A percentile compares a stretch with the other conserved stretches of the same genome.
These are phyloP conservation scores for Trachymyrmex cornetzi DNA, from an alignment of 1,140 invertebrate species.

Conservation along the genomic window DNA sequence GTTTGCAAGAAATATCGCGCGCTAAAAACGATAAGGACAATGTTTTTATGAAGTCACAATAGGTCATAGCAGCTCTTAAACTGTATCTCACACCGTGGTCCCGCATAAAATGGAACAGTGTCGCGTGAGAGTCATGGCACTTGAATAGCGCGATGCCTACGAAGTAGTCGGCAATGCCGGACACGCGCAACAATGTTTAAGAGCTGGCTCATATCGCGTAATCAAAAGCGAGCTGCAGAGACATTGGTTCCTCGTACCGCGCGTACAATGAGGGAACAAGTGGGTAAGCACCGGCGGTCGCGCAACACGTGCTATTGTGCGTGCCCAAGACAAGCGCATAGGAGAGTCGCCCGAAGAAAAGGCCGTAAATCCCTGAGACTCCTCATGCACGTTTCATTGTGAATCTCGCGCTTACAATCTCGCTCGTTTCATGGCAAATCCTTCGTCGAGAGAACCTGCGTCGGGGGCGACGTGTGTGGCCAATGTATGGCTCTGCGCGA, in stretches of 20 bases:
- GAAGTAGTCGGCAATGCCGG: conserved; percentile 44
- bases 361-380: conserved; percentile 79
- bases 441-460: conserved; percentile 76
- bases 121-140: conserved; percentile 61
- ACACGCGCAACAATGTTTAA: conserved; percentile 65
- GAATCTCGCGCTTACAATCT: conserved; percentile 78
- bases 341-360: conserved; percentile 74
- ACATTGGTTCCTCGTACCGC: conserved; percentile 71
- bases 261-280: conserved; percentile 73
- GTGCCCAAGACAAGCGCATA: conserved; percentile 68
- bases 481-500: conserved; percentile 51
- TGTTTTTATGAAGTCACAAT: conserved; percentile 69
- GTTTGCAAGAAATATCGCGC: conserved; percentile 31
- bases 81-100: conserved; percentile 64
- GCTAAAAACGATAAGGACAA: conserved; percentile 43
- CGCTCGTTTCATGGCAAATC: conserved; percentile 78
- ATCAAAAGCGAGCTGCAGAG: conserved; percentile 73
- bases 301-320: conserved; percentile 77
- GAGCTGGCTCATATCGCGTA: conserved; percentile 71
- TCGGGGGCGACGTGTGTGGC: conserved; percentile 79
- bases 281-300: conserved; percentile 72
- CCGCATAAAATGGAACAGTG: conserved; percentile 61
- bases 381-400: conserved; percentile 78
- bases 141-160: conserved; percentile 69
- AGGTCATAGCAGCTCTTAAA: conserved; percentile 61